phyloP scores from a whole-genome alignment of 2,888 invertebrate genomes.

The Troides helena region DNA sequence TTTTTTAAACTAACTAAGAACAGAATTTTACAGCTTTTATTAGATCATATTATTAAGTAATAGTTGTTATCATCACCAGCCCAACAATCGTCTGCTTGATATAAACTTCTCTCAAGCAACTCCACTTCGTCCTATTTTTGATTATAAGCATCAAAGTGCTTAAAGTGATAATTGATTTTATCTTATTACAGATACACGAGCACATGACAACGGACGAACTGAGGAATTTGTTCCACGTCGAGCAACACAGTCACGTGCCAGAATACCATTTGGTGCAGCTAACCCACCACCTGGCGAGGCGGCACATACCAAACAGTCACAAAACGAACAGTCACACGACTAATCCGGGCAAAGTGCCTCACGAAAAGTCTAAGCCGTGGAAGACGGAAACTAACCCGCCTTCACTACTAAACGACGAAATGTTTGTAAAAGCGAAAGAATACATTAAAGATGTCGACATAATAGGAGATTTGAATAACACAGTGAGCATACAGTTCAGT shows the following conservation, averaged over 20 bases:
- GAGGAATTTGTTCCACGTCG: conserved; percentile 90
- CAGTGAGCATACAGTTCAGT: conserved; percentile 67
- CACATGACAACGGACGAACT: conserved; percentile 92
- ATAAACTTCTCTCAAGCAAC: no score
- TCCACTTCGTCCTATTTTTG: no score
- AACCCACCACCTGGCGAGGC: conserved; percentile 80
- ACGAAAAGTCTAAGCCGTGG: conserved; percentile 61
- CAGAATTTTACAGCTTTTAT: no score
- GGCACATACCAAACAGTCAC: conserved; percentile 65
- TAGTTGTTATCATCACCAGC: no score
- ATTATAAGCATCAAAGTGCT: no score
- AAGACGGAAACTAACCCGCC: conserved; percentile 60
- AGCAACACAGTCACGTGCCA: conserved; percentile 88
- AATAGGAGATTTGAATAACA: conserved; percentile 67
- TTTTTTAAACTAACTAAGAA: no score
- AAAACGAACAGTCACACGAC: conserved; percentile 47
- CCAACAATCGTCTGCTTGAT: no score
- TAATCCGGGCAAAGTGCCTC: conserved; percentile 58
- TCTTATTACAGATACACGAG: conserved; percentile 89
- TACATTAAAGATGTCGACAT: conserved; percentile 67
- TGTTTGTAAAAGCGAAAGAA: conserved; percentile 64
- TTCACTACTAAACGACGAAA: conserved; percentile 68
- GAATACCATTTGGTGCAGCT: conserved; percentile 91
- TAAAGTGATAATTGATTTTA: conserved; percentile 27
- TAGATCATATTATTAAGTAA: no score